Evolutionary conservation across 1,140 invertebrate genomes (phyloP).

Genomic region (Macrocentrus cingulum): DNA sequence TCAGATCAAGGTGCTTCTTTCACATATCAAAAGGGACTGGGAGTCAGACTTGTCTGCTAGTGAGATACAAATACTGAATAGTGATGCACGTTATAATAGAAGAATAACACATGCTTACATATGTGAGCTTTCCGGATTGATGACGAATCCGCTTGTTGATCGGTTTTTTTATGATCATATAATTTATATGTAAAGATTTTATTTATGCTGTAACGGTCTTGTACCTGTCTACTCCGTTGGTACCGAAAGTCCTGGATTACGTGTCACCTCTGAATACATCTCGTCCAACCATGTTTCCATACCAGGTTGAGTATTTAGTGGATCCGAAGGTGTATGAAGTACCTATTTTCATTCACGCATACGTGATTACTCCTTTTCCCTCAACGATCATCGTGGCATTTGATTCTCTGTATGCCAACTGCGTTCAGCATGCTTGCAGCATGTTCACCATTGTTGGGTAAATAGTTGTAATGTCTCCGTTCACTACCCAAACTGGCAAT

Average conservation of each 20-base stretch:
- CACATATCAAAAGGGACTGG: constrained; percentile 11
- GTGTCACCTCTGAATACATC: constrained; percentile 25
- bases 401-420: constrained; percentile 24
- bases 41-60: neutral
- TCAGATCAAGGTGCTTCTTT: constrained; percentile 9
- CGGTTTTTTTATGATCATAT: too few relatives aligned
- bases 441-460: constrained; percentile 27
- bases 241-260: constrained; percentile 24
- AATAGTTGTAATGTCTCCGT: constrained; percentile 1
- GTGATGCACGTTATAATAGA: constrained; percentile 6
- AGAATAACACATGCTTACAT: constrained; percentile 11
- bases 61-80: constrained; percentile 11
- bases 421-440: constrained; percentile 24
- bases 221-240: constrained; percentile 16
- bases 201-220: constrained; percentile 12
- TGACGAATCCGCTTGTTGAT: too few relatives aligned
- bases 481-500: neutral
- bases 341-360: constrained; percentile 27
- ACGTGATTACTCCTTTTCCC: constrained; percentile 14
- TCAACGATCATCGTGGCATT: constrained; percentile 15
- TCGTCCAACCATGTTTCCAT: constrained; percentile 18
- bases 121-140: constrained; percentile 20
- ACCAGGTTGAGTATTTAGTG: constrained; percentile 27
- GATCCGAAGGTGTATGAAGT: constrained; percentile 21
- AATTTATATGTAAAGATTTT: constrained; percentile 25